phyloP scores from a whole-genome alignment of 2,888 invertebrate genomes.

The Anaspis maculata region DNA sequence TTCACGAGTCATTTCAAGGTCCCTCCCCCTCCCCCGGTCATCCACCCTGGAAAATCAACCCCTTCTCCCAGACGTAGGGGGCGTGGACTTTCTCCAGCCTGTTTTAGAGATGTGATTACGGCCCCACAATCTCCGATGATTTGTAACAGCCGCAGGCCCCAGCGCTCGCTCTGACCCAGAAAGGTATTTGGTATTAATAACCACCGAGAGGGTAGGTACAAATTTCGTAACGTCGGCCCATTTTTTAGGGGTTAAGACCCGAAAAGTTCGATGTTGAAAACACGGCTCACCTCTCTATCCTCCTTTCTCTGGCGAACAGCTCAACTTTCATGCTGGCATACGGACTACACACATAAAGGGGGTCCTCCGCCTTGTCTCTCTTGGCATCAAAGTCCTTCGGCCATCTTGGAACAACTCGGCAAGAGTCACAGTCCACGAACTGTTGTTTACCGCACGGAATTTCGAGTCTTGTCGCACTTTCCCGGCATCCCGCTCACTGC shows the following conservation, averaged over 20 bases:
- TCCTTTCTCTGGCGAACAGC: slow-evolving; percentile 53
- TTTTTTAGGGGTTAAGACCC: neutral
- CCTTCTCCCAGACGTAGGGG: too few species aligned
- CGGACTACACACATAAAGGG: slow-evolving; percentile 62
- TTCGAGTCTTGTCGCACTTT: slow-evolving; percentile 27
- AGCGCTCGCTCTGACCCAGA: too few species aligned
- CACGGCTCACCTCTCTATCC: slow-evolving; percentile 50
- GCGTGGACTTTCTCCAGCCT: too few species aligned
- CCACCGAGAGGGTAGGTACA: neutral
- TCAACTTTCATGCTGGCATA: slow-evolving; percentile 63
- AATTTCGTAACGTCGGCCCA: neutral
- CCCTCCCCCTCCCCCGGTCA: too few species aligned
- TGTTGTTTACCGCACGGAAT: slow-evolving; percentile 22
- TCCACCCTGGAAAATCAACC: too few species aligned
- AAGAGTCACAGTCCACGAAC: slow-evolving; percentile 23
- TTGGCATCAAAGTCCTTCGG: slow-evolving; percentile 67
- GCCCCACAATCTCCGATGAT: too few species aligned
- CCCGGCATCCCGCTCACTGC: too few species aligned
- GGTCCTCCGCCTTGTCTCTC: too few species aligned
- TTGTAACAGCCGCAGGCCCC: too few species aligned
- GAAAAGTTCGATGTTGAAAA: neutral
- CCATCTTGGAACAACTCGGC: slow-evolving; percentile 51
- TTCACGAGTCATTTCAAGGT: too few species aligned
- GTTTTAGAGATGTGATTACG: too few species aligned
- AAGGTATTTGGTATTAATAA: too few species aligned